Evolutionary conservation across 2,797 vertebrate genomes (phyloP).

Genomic region (Huso huso): DNA sequence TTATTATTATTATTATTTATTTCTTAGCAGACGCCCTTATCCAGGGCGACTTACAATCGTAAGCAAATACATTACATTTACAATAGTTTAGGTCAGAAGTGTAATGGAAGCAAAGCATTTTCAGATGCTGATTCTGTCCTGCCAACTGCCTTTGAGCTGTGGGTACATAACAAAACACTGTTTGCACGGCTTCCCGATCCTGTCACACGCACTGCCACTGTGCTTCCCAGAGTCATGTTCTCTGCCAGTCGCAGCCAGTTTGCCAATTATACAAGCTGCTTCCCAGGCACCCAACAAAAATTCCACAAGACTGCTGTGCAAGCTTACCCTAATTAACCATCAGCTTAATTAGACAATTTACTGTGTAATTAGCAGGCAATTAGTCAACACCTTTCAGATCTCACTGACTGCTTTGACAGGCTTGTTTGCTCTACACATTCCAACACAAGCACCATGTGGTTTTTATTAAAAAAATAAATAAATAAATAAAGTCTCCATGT

Average conservation of each 20-base stretch:
- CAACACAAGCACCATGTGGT: conserved; percentile 48
- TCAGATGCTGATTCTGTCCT: conserved; percentile 26
- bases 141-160: conserved; percentile 30
- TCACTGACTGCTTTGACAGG: conserved; percentile 66
- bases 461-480: conserved; percentile 6
- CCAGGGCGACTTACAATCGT: too few species aligned
- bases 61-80: too few species aligned
- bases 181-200: conserved; percentile 53
- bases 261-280: conserved; percentile 81
- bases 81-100: too few species aligned
- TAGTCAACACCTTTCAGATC: conserved; percentile 90
- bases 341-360: conserved; percentile 96
- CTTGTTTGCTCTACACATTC: conserved; percentile 62
- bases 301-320: conserved; percentile 84
- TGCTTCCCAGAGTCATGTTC: conserved; percentile 55
- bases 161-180: conserved; percentile 40
- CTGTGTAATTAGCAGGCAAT: conserved; percentile 96
- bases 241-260: conserved; percentile 71
- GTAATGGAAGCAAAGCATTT: conserved; percentile 2
- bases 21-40: too few species aligned
- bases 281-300: conserved; percentile 75
- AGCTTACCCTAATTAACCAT: conserved; percentile 89
- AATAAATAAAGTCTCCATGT: not conserved
- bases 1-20: too few species aligned
- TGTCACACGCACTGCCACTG: conserved; percentile 60